Evolutionary conservation across 2,888 invertebrate genomes (phyloP).

Genomic region (Deilephila elpenor): DNA sequence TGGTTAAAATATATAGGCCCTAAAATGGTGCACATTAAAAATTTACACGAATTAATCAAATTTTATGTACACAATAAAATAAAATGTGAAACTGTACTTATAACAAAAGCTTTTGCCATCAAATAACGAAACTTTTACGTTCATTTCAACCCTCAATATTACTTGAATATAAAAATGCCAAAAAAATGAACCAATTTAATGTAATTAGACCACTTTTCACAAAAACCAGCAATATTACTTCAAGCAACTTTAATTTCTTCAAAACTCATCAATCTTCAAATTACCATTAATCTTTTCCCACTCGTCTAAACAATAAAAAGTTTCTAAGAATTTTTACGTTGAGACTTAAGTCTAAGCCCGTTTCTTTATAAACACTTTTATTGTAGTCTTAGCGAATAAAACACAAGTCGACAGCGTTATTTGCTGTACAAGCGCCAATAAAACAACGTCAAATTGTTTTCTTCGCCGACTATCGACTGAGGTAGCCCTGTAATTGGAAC

Average conservation of each 20-base stretch:
- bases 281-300: conserved; percentile 24
- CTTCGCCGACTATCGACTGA: conserved; percentile 15
- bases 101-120: no score
- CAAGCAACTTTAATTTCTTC: conserved; percentile 17
- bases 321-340: conserved; percentile 2
- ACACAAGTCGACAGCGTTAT: conserved; percentile 16
- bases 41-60: no score
- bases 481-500: conserved; percentile 13
- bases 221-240: conserved; percentile 18
- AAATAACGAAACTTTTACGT: no score
- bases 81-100: no score
- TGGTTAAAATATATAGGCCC: no score
- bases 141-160: no score
- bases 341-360: conserved; percentile 18
- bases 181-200: conserved; percentile 2
- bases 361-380: conserved; percentile 21
- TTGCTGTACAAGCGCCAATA: conserved; percentile 17
- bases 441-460: conserved; percentile 22
- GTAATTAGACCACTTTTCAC: neutral
- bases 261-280: conserved; percentile 24
- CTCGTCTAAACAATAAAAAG: conserved; percentile 25
- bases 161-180: neutral
- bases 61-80: no score
- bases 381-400: conserved; percentile 17
- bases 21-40: no score